Conservation (phyloP, 2,113 vertebrate species). For the Pseudorasbora parva region DNA sequence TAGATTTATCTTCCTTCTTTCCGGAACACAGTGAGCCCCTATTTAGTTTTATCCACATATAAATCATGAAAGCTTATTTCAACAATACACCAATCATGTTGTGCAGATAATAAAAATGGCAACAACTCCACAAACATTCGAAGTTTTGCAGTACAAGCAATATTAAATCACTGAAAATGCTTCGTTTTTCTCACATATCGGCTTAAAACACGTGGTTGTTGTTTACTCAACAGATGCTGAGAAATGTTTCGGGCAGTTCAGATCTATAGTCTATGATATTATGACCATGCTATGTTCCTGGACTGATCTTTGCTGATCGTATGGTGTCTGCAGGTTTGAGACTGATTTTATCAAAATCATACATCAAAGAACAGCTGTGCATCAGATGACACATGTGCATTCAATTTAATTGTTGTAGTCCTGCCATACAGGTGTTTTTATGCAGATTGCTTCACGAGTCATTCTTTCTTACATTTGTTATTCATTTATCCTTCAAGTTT, state of each 20-base stretch:
- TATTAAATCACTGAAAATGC: not conserved
- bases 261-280: not conserved
- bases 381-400: not conserved
- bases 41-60: constrained; percentile 33
- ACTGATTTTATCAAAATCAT: not conserved
- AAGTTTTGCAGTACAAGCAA: not conserved
- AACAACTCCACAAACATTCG: not conserved
- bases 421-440: constrained; percentile 1
- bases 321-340: not conserved
- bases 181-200: constrained; percentile 4
- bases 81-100: not conserved
- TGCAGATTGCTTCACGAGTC: not conserved
- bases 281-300: not conserved
- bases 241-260: not conserved
- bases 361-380: constrained; percentile 51
- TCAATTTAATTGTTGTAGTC: not conserved
- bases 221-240: constrained; percentile 26
- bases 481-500: not conserved
- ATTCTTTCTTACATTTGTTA: constrained; percentile 11
- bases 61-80: constrained; percentile 29
- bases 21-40: not conserved
- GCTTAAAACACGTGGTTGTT: not conserved
- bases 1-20: constrained; percentile 30
- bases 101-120: not conserved
- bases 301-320: not conserved